Percentiles rank a stretch among this genome's conserved stretches.
These are phyloP conservation scores for Argyra leucocephala DNA, from an alignment of 2,888 invertebrate genomes.

Conservation along the genomic window DNA sequence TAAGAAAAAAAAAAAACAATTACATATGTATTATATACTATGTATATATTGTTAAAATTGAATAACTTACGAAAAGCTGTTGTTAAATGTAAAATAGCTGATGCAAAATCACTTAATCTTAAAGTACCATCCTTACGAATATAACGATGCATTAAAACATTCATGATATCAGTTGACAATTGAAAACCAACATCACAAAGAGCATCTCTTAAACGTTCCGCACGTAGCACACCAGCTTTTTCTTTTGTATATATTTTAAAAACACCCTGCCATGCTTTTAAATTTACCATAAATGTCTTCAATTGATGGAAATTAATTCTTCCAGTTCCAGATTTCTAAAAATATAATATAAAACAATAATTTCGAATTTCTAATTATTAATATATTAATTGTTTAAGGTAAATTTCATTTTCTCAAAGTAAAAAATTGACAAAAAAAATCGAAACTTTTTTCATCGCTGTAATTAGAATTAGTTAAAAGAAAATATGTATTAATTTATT, in stretches of 20 bases:
- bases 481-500: no score
- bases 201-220: constrained; percentile 75
- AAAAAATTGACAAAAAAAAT: background rate
- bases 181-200: constrained; percentile 80
- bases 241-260: constrained; percentile 85
- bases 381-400: background rate
- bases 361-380: constrained; percentile 25
- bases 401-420: constrained; percentile 12
- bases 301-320: constrained; percentile 76
- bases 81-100: constrained; percentile 77
- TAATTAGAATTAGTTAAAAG: no score
- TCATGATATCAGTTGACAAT: constrained; percentile 72
- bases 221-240: constrained; percentile 79
- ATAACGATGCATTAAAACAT: constrained; percentile 71
- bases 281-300: constrained; percentile 82
- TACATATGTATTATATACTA: constrained; percentile 15
- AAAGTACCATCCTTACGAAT: constrained; percentile 89
- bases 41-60: no score
- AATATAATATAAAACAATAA: constrained; percentile 15
- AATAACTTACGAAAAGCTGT: constrained; percentile 68
- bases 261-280: constrained; percentile 83
- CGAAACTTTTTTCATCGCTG: no score
- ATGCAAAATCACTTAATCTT: constrained; percentile 84
- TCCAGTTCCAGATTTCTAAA: constrained; percentile 64
- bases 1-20: background rate